Conservation (phyloP, 2,113 vertebrate species). For the Aptenodytes patagonicus region DNA sequence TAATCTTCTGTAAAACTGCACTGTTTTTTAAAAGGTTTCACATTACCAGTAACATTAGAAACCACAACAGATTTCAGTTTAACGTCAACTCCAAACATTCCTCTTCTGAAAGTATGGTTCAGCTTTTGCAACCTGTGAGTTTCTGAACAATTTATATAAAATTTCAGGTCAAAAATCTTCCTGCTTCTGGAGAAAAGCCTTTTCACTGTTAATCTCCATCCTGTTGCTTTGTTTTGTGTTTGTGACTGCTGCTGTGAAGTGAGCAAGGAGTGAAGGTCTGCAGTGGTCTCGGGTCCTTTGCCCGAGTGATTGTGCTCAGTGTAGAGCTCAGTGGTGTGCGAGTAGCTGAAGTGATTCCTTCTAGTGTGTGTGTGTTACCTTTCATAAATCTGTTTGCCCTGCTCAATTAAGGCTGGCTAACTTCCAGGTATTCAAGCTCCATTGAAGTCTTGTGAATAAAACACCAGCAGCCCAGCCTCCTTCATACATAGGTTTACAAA, state of each 20-base stretch:
- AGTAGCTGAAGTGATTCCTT: conserved; percentile 4
- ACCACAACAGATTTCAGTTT: neutral
- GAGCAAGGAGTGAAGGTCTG: neutral
- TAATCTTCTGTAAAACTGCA: neutral
- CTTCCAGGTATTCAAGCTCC: conserved; percentile 32
- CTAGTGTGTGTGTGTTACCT: conserved; percentile 22
- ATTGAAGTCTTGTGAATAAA: conserved; percentile 40
- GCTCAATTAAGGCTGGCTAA: conserved; percentile 5
- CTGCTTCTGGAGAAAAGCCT: neutral
- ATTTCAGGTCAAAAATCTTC: neutral
- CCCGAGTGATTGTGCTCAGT: neutral
- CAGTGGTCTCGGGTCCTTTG: neutral
- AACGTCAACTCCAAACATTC: neutral
- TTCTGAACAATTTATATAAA: neutral
- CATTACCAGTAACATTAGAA: neutral
- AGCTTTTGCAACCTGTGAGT: neutral
- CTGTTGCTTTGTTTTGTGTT: neutral
- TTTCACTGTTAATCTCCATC: neutral
- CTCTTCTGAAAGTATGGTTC: neutral
- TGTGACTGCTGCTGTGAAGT: neutral
- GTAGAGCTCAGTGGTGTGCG: neutral
- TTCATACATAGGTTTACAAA: neutral
- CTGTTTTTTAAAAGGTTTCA: neutral
- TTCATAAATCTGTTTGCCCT: conserved; percentile 46
- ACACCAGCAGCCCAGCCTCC: conserved; percentile 2